phyloP scores from a whole-genome alignment of 1,140 invertebrate genomes.

The Thaumatotibia leucotreta region DNA sequence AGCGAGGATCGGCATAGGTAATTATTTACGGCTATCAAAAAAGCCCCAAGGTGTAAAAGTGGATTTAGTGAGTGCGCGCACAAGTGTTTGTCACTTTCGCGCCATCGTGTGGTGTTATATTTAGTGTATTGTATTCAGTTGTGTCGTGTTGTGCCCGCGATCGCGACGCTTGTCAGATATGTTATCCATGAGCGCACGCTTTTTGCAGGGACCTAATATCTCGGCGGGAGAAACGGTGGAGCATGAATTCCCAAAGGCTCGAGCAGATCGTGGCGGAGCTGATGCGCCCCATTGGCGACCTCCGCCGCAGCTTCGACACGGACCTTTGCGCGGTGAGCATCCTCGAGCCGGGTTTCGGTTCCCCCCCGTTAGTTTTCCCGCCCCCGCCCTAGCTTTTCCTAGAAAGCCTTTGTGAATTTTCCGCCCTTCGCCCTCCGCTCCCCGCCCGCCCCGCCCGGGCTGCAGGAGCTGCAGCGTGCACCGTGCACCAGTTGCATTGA shows the following conservation, averaged over 20 bases:
- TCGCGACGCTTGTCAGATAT: conserved; percentile 53
- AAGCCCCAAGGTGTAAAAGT: not conserved
- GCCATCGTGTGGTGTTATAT: conserved; percentile 38
- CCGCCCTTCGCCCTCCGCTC: not conserved
- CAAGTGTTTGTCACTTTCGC: conserved; percentile 50
- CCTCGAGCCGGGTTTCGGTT: not conserved
- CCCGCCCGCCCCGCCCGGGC: not conserved
- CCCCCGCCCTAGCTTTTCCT: not conserved
- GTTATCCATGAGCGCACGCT: conserved; percentile 57
- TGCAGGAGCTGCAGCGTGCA: not conserved
- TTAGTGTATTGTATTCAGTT: conserved; percentile 26
- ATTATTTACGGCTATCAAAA: conserved; percentile 7
- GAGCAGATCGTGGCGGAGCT: conserved; percentile 70
- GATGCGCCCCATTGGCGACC: conserved; percentile 68
- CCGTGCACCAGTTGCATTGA: not conserved
- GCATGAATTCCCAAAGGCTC: conserved; percentile 67
- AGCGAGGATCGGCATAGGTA: conserved; percentile 48
- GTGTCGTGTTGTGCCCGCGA: conserved; percentile 36
- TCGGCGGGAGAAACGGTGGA: conserved; percentile 61
- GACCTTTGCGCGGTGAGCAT: conserved; percentile 65
- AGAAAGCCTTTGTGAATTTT: conserved; percentile 7
- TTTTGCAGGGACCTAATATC: conserved; percentile 53
- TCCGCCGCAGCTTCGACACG: conserved; percentile 66
- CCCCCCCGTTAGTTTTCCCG: not conserved
- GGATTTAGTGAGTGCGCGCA: not conserved